Evolutionary conservation across 2,797 vertebrate genomes (phyloP).

Genomic region (Amphiprion clarkii): DNA sequence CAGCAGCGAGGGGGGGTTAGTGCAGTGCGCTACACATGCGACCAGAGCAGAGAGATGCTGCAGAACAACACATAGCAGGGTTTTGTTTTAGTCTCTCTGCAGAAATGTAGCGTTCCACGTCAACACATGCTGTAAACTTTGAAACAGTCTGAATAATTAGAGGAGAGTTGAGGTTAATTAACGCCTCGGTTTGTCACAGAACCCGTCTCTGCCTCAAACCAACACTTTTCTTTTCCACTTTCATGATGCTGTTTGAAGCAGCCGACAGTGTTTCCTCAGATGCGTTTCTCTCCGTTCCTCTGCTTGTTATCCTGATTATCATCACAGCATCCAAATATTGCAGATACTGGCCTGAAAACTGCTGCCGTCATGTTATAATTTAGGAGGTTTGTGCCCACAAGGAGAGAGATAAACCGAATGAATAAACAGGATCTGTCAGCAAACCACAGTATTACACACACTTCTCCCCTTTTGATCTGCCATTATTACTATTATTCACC

Average conservation of each 20-base stretch:
- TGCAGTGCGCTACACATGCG: constrained; percentile 41
- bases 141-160: neutral
- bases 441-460: neutral
- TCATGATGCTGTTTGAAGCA: constrained; percentile 30
- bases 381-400: constrained; percentile 35
- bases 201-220: neutral
- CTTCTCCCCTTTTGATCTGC: neutral
- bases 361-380: constrained; percentile 51
- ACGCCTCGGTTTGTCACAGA: neutral
- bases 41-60: constrained; percentile 33
- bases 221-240: constrained; percentile 11
- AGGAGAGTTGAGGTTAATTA: neutral
- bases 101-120: neutral
- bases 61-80: constrained; percentile 12
- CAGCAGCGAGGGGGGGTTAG: constrained; percentile 55
- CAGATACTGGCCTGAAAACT: constrained; percentile 51
- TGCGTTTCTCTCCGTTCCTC: neutral
- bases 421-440: constrained; percentile 37
- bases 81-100: constrained; percentile 4
- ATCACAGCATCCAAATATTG: constrained; percentile 43
- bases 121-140: neutral
- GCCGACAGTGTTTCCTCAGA: constrained; percentile 24
- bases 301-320: constrained; percentile 70
- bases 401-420: constrained; percentile 38
- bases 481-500: neutral